Conservation (phyloP, 2,888 invertebrate genomes). For the Pyrgus malvae region DNA sequence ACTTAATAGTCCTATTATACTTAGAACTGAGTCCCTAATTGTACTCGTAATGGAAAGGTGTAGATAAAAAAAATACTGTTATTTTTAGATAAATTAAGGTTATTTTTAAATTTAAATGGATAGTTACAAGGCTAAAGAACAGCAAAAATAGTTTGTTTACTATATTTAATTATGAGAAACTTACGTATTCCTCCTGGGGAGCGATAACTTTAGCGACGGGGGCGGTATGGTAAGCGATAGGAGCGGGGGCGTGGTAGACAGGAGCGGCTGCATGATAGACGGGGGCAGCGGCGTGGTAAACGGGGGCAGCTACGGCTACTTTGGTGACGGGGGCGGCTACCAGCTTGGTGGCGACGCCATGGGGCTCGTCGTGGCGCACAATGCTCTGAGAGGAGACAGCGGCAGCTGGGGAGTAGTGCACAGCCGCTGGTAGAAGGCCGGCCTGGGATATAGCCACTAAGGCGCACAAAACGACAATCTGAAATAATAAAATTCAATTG, state of each 20-base stretch:
- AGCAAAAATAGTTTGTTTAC: too few species aligned
- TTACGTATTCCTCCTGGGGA: conserved; percentile 44
- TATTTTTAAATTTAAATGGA: too few species aligned
- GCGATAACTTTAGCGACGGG: conserved; percentile 30
- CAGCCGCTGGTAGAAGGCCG: conserved; percentile 51
- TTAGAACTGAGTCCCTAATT: too few species aligned
- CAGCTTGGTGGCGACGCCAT: conserved; percentile 39
- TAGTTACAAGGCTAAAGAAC: too few species aligned
- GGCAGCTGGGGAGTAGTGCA: conserved; percentile 57
- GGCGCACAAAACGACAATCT: conserved; percentile 42
- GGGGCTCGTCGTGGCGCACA: conserved; percentile 61
- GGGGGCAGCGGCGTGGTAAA: conserved; percentile 44
- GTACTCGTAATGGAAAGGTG: too few species aligned
- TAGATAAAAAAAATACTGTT: too few species aligned
- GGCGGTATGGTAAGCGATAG: conserved; percentile 3
- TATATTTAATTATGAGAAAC: too few species aligned
- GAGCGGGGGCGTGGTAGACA: background rate
- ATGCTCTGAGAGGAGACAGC: conserved; percentile 62
- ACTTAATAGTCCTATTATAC: too few species aligned
- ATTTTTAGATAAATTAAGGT: too few species aligned
- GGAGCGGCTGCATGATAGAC: conserved; percentile 43
- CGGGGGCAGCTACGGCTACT: conserved; percentile 39
- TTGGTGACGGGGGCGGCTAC: conserved; percentile 43
- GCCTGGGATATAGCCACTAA: conserved; percentile 47
- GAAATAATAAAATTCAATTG: too few species aligned